Evolutionary conservation across 2,888 invertebrate species (phyloP), one percentile per base, ranked within the genome.

Genomic region (Furcula furcula): DNA sequence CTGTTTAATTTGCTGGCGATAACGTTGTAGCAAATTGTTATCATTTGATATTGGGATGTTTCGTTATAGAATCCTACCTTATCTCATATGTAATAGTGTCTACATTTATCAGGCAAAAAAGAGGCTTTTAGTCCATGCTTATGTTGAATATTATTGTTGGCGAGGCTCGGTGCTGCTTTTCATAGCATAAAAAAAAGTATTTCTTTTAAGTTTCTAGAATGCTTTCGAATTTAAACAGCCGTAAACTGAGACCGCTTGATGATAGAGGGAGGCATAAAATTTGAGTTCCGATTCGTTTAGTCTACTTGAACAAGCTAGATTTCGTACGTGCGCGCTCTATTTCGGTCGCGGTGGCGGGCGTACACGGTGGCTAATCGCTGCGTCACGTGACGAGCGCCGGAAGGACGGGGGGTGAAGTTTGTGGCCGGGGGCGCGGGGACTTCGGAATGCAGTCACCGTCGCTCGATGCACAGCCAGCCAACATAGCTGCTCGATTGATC

Each of bases 301-400:
- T 44, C 34, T 39, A 53, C 21, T 48, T 44, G 40, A 40, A 51
- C 48, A 29, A 48, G 51, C 36, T 31, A 44, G 48, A 47, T 52
- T 33, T 46, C 76, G 68, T 74, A 76, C 71, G 74, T n/a, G n/a
- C 71, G 75, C 73, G 81, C 80, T 86, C 84, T 86, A 87, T 86
- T 86, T 86, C 76, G 81, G 84, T 86, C 77, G 76, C 77, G 74
- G 82, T 82, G 77, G 83, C 83, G 82, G 78, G 83, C 83, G 81
- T 81, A 81, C 77, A 83, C 82, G 71, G 75, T 76, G 70, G 85
- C 86, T 87, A 85, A 87, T 87, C 86, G 84, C 67, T 76, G 70
- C 76, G 85, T 85, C 86, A 86, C 85, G 86, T 87, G 87, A 86
- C 82, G 76, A 76, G 69, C 77, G 76, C 78, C 82, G 83, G 85